phyloP scores from a whole-genome alignment of 2,888 invertebrate species.

The Apamea epomidion region DNA sequence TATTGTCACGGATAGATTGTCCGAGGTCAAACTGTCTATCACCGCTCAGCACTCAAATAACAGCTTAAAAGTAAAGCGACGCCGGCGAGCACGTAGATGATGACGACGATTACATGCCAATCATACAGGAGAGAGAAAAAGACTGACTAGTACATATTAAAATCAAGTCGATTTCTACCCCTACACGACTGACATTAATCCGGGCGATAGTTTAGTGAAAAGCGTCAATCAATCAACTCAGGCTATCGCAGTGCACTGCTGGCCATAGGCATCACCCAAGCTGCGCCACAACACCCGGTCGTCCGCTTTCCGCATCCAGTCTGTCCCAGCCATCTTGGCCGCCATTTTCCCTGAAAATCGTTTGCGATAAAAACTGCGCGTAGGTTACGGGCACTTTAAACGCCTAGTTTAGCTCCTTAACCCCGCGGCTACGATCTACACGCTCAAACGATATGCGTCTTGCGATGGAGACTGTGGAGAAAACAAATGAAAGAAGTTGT shows the following conservation, averaged over 20 bases:
- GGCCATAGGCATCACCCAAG: too few relatives aligned
- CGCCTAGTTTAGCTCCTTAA: neutral
- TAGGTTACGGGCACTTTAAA: neutral
- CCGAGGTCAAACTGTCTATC: neutral
- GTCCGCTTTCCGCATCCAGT: neutral
- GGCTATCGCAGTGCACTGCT: too few relatives aligned
- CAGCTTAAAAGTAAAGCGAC: constrained; percentile 66
- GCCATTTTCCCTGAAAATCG: neutral
- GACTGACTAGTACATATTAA: constrained; percentile 91
- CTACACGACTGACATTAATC: constrained; percentile 86
- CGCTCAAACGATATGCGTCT: too few relatives aligned
- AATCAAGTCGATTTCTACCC: constrained; percentile 93
- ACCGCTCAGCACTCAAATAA: constrained; percentile 47
- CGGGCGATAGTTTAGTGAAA: neutral
- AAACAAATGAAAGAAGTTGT: neutral
- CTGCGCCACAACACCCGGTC: neutral
- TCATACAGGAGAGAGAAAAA: constrained; percentile 95
- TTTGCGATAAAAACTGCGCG: neutral
- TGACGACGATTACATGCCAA: constrained; percentile 85
- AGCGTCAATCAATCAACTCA: neutral
- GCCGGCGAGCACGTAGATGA: constrained; percentile 42
- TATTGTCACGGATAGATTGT: neutral
- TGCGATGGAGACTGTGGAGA: neutral
- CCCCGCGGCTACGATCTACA: neutral
- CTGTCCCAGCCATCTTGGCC: neutral